Evolutionary conservation across 2,113 vertebrate species (phyloP).

Genomic region (Xenotilapia longispinis): DNA sequence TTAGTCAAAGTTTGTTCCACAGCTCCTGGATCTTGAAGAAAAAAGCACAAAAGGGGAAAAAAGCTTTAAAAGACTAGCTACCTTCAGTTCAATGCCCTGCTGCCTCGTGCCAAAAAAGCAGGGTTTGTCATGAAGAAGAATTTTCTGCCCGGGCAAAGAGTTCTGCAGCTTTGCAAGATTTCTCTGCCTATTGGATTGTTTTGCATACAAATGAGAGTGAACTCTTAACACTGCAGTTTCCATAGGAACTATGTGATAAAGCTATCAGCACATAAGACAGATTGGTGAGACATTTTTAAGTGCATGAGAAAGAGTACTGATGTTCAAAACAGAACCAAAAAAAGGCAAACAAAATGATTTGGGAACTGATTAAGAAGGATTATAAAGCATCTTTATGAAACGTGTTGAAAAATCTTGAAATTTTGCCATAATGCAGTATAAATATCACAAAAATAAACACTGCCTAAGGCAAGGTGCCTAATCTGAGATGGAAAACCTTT

Average conservation of each 20-base stretch:
- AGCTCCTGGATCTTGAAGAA: not conserved
- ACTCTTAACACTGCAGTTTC: slow-evolving; percentile 56
- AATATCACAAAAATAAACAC: slow-evolving; percentile 28
- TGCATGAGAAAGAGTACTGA: slow-evolving; percentile 6
- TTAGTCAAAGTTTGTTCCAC: slow-evolving; percentile 9
- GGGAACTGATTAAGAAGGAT: slow-evolving; percentile 20
- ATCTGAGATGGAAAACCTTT: slow-evolving; percentile 32
- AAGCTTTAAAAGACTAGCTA: not conserved
- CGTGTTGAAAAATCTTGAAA: not conserved
- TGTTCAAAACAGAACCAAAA: slow-evolving; percentile 6
- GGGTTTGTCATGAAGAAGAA: slow-evolving; percentile 5
- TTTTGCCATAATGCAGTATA: slow-evolving; percentile 7
- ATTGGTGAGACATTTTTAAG: slow-evolving; percentile 27
- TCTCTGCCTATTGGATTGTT: not conserved
- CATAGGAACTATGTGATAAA: slow-evolving; percentile 63
- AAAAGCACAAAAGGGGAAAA: not conserved
- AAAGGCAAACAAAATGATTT: not conserved
- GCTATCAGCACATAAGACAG: slow-evolving; percentile 10
- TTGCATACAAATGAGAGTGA: slow-evolving; percentile 49
- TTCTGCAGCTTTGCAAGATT: not conserved
- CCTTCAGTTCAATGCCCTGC: not conserved
- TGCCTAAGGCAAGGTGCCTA: slow-evolving; percentile 19
- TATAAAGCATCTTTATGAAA: slow-evolving; percentile 12
- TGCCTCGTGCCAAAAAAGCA: not conserved
- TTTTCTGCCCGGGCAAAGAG: not conserved